Evolutionary conservation across 2,797 vertebrate species (phyloP), one percentile per base, ranked within the genome.

Genomic region (Acanthurus leucopareius): DNA sequence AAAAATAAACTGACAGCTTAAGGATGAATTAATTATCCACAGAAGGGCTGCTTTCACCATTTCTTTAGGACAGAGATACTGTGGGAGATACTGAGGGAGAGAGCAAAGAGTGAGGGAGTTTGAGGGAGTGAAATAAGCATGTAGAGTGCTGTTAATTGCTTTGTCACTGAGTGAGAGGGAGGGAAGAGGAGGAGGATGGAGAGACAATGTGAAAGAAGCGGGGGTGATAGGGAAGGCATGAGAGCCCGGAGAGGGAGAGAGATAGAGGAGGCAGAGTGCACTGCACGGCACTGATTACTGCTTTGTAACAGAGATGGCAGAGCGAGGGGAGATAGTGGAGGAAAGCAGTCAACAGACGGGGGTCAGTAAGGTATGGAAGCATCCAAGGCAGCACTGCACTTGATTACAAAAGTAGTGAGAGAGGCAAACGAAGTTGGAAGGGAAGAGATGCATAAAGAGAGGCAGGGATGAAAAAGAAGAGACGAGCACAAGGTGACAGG

Each of bases 131-230:
- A 84, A 80, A 62, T 8, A 44, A 52, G 64, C 47, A 79, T 60
- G 75, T 56, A 68, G 80, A 89, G 76, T 72, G 75, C 79, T 32
- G 75, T 79, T 91, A 91, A 91, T 89, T 87, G 80, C 80, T 81
- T 88, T 87, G 87, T 82, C 53, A 53, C 66, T 20, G 75, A 84
- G 70, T 61, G 65, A 83, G 69, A 83, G 68, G 77, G 77, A 81
- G 77, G 67, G 20, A 63, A 53, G 49, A 63, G 54, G 77, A 75
- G 65, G 75, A 78, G 51, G 77, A 77, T 45, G 63, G 54, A 81
- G 60, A 87, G 74, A 77, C 62, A 38, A 67, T 56, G 62, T 53
- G 65, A 79, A 67, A 80, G 86, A 77, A 81, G 73, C 8, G 11
- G 60, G 73, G 74, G 74, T 75, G 86, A 80, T 60, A 44, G 75